Evolutionary conservation across 2,113 vertebrate species (phyloP), one percentile per base, ranked within the genome.

Genomic region (Ibidorhyncha struthersii): DNA sequence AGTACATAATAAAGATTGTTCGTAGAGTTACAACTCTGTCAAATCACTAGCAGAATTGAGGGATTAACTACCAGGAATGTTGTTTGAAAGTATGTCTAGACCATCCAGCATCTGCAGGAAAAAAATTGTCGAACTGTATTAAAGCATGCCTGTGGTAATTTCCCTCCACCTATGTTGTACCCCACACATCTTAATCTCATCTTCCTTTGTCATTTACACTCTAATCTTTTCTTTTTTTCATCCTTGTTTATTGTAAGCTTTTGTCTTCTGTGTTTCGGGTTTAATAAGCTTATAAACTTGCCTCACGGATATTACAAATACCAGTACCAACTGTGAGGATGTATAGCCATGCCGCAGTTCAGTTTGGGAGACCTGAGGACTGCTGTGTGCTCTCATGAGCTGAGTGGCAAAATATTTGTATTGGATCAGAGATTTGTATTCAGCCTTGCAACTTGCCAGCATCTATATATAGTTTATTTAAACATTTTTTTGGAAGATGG

Each of bases 271-370:
- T 96, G 72, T 92, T 96, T 97, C 83, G 63, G 66, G 34, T 94
- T 94, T 97, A 97, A 98, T 97, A 97, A 97, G 90, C 94, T 96
- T 96, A 96, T 90, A 74, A 86, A 92, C 82, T 96, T 97, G 45
- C 86, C 66, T 95, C 41, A 27, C 6, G 32, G 94, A 55, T 96
- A 96, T 91, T 97, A 90, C 79, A 96, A 94, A 86, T 93, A 76
- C 73, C 58, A 69, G 71, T 49, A 73, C 90, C 86, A 93, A 81
- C 96, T 91, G 89, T 87, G 89, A 90, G 85, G 78, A 76, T 82
- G 45, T 82, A 82, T 56, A 67, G 79, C 43, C 62, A 21, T 69
- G 90, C 56, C 10, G 55, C 0, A 10, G 43, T 38, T 97, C 45
- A 2, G 15, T 93, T 40, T 85, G 90, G 74, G 61, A 93, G 86